Conservation (phyloP, 2,888 invertebrate species). For the Scaeva pyrastri region DNA sequence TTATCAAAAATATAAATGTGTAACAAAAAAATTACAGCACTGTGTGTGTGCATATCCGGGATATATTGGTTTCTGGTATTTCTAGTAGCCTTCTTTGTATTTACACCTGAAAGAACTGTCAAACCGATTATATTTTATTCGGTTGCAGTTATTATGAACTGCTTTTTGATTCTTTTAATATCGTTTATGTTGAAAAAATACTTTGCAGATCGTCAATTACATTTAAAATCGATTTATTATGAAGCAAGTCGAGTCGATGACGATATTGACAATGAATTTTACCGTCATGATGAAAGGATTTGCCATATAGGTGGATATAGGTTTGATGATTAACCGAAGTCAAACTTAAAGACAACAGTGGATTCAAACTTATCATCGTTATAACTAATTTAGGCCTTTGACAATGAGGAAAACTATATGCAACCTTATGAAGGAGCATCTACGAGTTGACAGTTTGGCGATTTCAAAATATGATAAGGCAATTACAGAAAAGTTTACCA, state of each 20-base stretch:
- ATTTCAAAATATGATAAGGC: constrained; percentile 44
- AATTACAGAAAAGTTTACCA: constrained; percentile 56
- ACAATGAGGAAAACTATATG: not conserved
- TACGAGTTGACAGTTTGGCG: not conserved
- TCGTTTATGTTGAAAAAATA: no score
- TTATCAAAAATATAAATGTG: not conserved
- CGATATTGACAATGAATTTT: no score
- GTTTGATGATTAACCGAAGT: not conserved
- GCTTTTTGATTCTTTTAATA: no score
- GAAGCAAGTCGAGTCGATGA: no score
- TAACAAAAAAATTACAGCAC: not conserved
- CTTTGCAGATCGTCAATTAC: no score
- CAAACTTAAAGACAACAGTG: not conserved
- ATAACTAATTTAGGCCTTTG: not conserved
- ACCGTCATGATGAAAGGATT: no score
- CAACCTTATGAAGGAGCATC: not conserved
- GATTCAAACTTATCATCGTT: not conserved
- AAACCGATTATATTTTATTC: not conserved
- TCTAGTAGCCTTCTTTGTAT: not conserved
- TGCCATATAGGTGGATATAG: no score
- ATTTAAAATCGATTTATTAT: no score
- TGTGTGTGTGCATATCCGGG: not conserved
- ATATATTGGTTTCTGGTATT: not conserved
- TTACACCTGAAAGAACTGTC: not conserved
- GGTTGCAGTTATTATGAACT: no score